Base-by-base conservation (phyloP, 2,888 invertebrate species). In the Orchestes rusci region DNA sequence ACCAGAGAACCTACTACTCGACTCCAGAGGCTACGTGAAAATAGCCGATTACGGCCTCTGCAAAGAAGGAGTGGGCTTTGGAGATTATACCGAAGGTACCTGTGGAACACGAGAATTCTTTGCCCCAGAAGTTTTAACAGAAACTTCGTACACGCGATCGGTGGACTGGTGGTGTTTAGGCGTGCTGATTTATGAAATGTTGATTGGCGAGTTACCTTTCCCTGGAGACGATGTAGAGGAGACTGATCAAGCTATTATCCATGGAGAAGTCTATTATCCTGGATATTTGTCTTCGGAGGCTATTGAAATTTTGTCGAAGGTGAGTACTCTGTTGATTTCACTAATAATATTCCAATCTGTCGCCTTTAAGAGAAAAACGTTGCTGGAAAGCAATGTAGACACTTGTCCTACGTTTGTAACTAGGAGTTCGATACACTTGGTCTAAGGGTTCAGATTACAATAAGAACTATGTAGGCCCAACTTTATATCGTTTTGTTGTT, bases 101-200 rank as follows among this genome's bases (percentile, higher is more conserved):
- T 99, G 99, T 64, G 95, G 94, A 27, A 99, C 99, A 1, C 99
- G 99, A 0, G 96, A 96, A 65, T 96, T 95, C 69, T 73, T 97
- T 55, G 96, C 96, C 10, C 97, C 97, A 0, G 99, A 99, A 75
- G 97, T 99, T 30, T 76, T 99, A 48, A 97, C 97, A 0, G 99
- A 99, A 66, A 92, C 95, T 2, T 91, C 94, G 1, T 99, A 99
- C 67, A 99, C 99, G 1, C 79, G 99, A 51, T 95, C 97, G 35
- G 99, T 99, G 4, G 99, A 99, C 72, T 99, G 99, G 99, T 99
- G 99, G 99, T 99, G 97, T 4, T 79, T 99, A 34, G 99, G 99
- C 33, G 99, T 99, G 12, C 76, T 99, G 52, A 95, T 99, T 63
- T 99, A 97, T 72, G 99, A 99, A 74, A 99, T 99, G 99, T 76